Base-by-base conservation (phyloP, 1,140 invertebrate genomes). In the Musca domestica region DNA sequence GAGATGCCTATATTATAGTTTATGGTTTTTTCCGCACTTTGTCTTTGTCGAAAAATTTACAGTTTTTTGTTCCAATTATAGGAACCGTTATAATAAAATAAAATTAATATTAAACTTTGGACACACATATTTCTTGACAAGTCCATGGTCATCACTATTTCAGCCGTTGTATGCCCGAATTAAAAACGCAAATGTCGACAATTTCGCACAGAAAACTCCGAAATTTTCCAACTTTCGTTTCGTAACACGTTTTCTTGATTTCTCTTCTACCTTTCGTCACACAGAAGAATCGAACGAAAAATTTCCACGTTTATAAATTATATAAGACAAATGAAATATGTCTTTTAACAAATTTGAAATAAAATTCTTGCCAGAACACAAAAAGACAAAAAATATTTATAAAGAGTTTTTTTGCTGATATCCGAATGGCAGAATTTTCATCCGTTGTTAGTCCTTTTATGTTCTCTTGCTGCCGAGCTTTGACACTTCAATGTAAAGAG, bases 1-100 rank as follows among this genome's bases (percentile, higher is more conserved):
- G 34, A 41, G 12, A 41, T 41, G 34, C 12, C 34, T 67, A 19
- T 58, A 19, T 67, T 22, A 20, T 15, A 15, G 12, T 58, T 58
- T 67, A n/a, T 19, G 52, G 19, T 52, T 54, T 17, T 54, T 41
- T 51, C 12, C n/a, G 12, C 19, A 9, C 4, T 34, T 46, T 54
- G 17, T 23, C n/a, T 17, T 65, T 17, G 17, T n/a, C n/a, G 15
- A 5, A 46, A n/a, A 34, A 52, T 67, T 78, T 81, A 81, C 58
- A 74, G 70, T 72, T 77, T 80, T 76, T 77, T 81, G 81, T 74
- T 81, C 78, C 78, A 81, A 80, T 81, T 81, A 72, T 81, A 81
- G 58, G 78, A 81, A 72, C 78, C 78, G 76, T 81, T 81, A 70
- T 81, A 81, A 76, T 80, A 81, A 81, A 81, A 81, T 73, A 81